A percentile compares a stretch with the other conserved stretches of the same genome.
Evolutionary conservation across 2,113 vertebrate species (phyloP).

Genomic region (Entelurus aequoreus): DNA sequence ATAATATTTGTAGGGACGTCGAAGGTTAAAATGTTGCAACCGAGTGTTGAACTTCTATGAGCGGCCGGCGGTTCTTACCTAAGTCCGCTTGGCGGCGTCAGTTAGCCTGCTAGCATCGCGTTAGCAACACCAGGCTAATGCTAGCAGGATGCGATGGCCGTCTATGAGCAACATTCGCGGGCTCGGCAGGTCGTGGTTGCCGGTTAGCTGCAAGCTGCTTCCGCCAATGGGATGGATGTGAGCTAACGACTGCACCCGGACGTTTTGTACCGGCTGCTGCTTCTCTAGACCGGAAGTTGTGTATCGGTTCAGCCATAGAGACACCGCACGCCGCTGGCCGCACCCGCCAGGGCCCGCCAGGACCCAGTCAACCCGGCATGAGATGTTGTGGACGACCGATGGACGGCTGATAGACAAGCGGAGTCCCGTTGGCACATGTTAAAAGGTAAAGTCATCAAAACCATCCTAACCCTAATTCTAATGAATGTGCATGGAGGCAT

Average conservation of each 20-base stretch:
- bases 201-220: too few relatives aligned
- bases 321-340: slow-evolving; percentile 6
- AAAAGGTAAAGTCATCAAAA: neutral
- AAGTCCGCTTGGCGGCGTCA: neutral
- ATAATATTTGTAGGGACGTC: neutral
- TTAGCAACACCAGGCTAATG: neutral
- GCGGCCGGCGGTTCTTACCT: neutral
- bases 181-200: neutral
- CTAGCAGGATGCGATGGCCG: slow-evolving; percentile 1
- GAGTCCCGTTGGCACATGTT: slow-evolving; percentile 10
- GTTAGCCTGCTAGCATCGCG: slow-evolving; percentile 1
- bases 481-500: too few relatives aligned
- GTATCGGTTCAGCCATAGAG: neutral
- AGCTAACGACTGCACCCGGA: slow-evolving; percentile 9
- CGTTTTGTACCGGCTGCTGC: neutral
- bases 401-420: slow-evolving; percentile 6
- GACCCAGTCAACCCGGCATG: neutral
- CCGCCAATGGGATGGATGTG: slow-evolving; percentile 20
- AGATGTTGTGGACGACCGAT: slow-evolving; percentile 24
- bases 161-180: slow-evolving; percentile 6
- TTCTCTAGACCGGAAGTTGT: neutral
- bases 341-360: neutral
- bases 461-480: too few relatives aligned
- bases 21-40: neutral
- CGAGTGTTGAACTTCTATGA: neutral